Conservation (phyloP, 1,140 invertebrate genomes). For the Pseudomyrmex flavicornis region DNA sequence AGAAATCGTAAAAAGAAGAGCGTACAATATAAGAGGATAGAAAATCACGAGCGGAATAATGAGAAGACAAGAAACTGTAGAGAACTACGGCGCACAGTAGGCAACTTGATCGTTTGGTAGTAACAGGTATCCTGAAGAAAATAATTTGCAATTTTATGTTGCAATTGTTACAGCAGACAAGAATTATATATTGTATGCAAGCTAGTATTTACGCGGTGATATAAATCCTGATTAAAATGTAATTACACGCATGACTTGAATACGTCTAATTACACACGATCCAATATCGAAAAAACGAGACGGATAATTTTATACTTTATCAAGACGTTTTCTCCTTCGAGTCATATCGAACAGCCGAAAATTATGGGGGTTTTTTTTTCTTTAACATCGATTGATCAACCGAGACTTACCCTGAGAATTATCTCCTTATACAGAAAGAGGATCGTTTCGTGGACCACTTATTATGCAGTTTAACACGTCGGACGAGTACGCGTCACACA, state of each 20-base stretch:
- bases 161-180: too few relatives aligned
- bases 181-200: background rate
- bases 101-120: background rate
- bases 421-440: constrained; percentile 29
- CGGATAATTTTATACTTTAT: background rate
- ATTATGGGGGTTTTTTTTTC: constrained; percentile 22
- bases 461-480: constrained; percentile 24
- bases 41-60: background rate
- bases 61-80: background rate
- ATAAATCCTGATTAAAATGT: background rate
- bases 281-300: background rate
- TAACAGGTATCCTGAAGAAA: too few relatives aligned
- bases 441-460: constrained; percentile 18
- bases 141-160: too few relatives aligned
- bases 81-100: background rate
- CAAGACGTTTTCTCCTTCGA: background rate
- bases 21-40: background rate
- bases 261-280: background rate
- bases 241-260: background rate
- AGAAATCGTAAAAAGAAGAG: background rate
- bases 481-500: constrained; percentile 19
- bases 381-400: background rate
- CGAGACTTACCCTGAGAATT: background rate
- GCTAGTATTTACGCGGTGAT: background rate
- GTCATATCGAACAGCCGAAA: constrained; percentile 2